Evolutionary conservation across 2,113 vertebrate species (phyloP), one percentile per base, ranked within the genome.

Genomic region (Rhagologus leucostigma): DNA sequence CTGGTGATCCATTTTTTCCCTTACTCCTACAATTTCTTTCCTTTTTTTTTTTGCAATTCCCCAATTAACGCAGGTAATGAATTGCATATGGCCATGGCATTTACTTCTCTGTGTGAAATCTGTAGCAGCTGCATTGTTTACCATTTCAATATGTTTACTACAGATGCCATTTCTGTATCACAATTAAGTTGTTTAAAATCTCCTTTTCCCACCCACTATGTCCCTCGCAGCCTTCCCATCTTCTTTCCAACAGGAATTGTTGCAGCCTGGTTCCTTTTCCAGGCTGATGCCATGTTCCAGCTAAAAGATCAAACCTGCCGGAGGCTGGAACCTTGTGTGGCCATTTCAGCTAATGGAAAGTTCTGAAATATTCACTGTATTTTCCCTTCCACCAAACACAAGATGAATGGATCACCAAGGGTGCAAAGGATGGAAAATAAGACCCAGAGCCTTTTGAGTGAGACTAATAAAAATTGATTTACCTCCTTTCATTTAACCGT

Each of bases 41-140:
- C 3, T 57, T 79, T 64, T 74, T 44, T 24, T 19, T n/a, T 39
- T 76, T 35, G 14, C 14, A 56, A 84, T 81, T 90, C 88, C 91
- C 95, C 95, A 97, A 95, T 98, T 97, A 98, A 95, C 84, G 18
- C 85, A 95, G 86, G 94, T 94, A 95, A 95, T 96, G 84, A 93
- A 97, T 96, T 96, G 81, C 93, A 97, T 89, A 95, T 95, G 96
- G 94, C 83, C 78, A 70, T 18, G 9, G 64, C 93, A 84, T 94
- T 97, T 95, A 84, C 90, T 96, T 95, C 93, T 96, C 95, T 94
- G 86, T 90, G 94, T 95, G 93, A 97, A 94, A 93, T 96, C 93
- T 83, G 46, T 44, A 90, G 94, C 95, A 98, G 91, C 95, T 98
- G 90, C 88, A 93, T 84, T 95, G 64, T 93, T 97, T 96, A 96